These are phyloP conservation scores for Amiota minor DNA, from an alignment of 2,888 invertebrate species.

Conservation along the genomic window DNA sequence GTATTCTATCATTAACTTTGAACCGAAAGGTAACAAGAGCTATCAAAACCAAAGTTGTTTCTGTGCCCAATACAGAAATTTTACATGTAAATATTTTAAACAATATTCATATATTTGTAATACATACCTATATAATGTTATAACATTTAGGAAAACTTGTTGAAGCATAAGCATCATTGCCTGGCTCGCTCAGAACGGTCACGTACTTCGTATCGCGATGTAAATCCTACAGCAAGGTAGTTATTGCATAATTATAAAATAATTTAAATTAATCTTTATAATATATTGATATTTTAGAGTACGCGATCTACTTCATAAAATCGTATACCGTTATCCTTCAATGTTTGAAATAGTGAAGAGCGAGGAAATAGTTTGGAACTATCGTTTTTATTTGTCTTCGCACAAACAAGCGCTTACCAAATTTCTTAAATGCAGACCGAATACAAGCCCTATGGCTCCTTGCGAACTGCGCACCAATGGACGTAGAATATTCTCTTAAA, in stretches of 20 bases:
- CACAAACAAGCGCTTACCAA: constrained; percentile 97
- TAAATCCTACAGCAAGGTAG: constrained; percentile 84
- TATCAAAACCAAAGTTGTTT: constrained; percentile 87
- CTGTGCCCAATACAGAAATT: constrained; percentile 90
- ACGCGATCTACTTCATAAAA: constrained; percentile 89
- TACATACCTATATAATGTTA: constrained; percentile 19
- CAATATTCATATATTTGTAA: neutral
- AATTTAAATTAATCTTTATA: neutral
- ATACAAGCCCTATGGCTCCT: constrained; percentile 92
- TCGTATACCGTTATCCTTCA: constrained; percentile 88
- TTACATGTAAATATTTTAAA: constrained; percentile 76
- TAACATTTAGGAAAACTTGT: constrained; percentile 87
- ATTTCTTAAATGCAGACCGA: constrained; percentile 90
- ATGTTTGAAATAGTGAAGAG: constrained; percentile 89
- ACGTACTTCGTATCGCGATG: constrained; percentile 90
- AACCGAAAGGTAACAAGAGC: constrained; percentile 92
- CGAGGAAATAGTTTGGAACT: constrained; percentile 99
- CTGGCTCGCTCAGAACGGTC: constrained; percentile 93
- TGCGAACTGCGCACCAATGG: constrained; percentile 95
- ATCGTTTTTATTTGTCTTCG: constrained; percentile 91
- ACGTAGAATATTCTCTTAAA: constrained; percentile 98
- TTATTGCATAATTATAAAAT: neutral
- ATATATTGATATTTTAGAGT: constrained; percentile 74
- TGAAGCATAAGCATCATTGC: constrained; percentile 97
- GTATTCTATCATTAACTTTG: constrained; percentile 93